phyloP scores from a whole-genome alignment of 1,140 invertebrate species.

The Philopotamus ludificatus region DNA sequence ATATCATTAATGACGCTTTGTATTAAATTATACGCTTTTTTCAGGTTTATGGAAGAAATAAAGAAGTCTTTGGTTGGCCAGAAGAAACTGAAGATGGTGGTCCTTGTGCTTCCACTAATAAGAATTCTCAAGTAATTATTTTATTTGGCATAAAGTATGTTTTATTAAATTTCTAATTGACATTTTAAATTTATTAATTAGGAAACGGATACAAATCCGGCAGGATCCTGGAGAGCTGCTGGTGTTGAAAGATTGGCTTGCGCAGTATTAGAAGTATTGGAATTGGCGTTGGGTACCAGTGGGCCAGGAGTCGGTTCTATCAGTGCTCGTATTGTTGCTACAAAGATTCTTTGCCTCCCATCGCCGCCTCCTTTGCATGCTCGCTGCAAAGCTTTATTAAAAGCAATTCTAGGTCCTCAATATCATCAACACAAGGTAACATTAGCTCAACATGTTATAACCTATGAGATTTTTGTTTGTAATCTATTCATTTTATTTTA shows the following conservation, averaged over 20 bases:
- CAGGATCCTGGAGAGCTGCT: conserved; percentile 46
- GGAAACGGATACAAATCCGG: conserved; percentile 14
- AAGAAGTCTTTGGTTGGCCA: conserved; percentile 95
- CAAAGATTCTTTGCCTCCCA: conserved; percentile 78
- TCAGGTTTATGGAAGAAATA: conserved; percentile 84
- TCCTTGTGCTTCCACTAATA: conserved; percentile 58
- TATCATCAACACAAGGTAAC: conserved; percentile 84
- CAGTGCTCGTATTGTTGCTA: conserved; percentile 62
- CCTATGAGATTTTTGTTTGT: neutral
- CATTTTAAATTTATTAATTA: conserved; percentile 1
- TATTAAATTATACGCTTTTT: conserved; percentile 14
- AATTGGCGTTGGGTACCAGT: conserved; percentile 44
- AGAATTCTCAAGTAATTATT: conserved; percentile 51
- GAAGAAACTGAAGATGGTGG: conserved; percentile 88
- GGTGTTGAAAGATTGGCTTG: conserved; percentile 52
- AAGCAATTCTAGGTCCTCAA: conserved; percentile 71
- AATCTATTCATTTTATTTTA: conserved; percentile 32
- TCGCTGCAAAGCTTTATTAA: conserved; percentile 75
- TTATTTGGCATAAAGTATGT: conserved; percentile 1
- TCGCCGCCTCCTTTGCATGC: conserved; percentile 77
- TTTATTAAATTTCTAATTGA: conserved; percentile 9
- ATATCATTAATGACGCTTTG: neutral
- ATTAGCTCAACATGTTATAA: neutral
- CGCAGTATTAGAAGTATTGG: conserved; percentile 50
- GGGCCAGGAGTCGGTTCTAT: conserved; percentile 33